Evolutionary conservation across 1,140 invertebrate species (phyloP).

Genomic region (Hycleus cichorii): DNA sequence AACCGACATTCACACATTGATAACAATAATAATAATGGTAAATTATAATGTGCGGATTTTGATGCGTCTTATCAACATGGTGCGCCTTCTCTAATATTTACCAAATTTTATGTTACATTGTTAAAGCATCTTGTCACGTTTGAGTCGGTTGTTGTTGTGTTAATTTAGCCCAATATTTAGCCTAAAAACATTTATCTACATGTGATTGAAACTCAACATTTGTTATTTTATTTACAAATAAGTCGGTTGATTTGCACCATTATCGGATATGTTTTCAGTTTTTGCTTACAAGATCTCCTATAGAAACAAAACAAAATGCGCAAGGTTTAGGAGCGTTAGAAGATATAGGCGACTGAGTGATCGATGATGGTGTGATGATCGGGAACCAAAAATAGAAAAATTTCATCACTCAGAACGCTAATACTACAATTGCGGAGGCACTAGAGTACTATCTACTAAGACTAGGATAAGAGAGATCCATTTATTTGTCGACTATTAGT

Average conservation of each 20-base stretch:
- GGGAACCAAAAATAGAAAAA: not conserved
- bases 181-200: no score
- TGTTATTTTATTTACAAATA: constrained; percentile 1
- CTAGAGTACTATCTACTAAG: constrained; percentile 34
- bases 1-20: no score
- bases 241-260: constrained; percentile 32
- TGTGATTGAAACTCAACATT: not conserved
- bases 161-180: no score
- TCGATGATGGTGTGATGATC: not conserved
- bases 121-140: no score
- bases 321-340: constrained; percentile 21
- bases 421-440: constrained; percentile 37
- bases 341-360: constrained; percentile 23
- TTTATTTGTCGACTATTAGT: constrained; percentile 36
- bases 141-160: no score
- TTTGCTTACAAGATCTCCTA: constrained; percentile 13
- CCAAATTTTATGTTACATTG: no score
- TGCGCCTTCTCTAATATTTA: no score
- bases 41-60: no score
- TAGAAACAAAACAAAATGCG: constrained; percentile 15
- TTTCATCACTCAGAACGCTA: constrained; percentile 24
- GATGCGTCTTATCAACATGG: no score
- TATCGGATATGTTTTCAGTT: constrained; percentile 33
- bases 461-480: constrained; percentile 31
- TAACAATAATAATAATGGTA: no score